phyloP scores from a whole-genome alignment of 1,140 invertebrate genomes.

The Mamestra configurata region DNA sequence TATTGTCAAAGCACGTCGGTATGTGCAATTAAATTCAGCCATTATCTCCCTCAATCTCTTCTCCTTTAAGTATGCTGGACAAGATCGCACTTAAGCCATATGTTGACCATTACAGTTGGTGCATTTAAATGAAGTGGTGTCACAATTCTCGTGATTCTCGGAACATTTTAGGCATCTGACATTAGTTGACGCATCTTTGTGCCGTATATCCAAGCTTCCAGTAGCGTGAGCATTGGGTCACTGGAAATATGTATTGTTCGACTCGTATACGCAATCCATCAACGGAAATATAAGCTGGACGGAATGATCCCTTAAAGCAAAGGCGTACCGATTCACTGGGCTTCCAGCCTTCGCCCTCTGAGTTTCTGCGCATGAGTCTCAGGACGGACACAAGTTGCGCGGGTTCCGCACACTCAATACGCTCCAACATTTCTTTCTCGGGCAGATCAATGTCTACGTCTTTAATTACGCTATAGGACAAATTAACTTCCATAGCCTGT shows the following conservation, averaged over 20 bases:
- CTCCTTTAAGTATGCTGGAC: conserved; percentile 41
- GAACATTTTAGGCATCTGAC: conserved; percentile 64
- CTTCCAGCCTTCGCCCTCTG: conserved; percentile 21
- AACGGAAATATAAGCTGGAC: conserved; percentile 51
- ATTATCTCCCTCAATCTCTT: no score
- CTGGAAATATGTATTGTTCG: conserved; percentile 61
- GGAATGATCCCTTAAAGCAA: conserved; percentile 51
- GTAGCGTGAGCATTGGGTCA: conserved; percentile 64
- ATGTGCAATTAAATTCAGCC: conserved; percentile 49
- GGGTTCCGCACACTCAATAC: neutral
- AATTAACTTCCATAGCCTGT: no score
- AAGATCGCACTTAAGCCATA: conserved; percentile 37
- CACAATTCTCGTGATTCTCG: conserved; percentile 58
- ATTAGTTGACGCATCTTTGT: conserved; percentile 53
- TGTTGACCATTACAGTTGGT: conserved; percentile 34
- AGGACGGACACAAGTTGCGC: neutral
- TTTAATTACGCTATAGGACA: conserved; percentile 55
- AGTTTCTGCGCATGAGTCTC: conserved; percentile 29
- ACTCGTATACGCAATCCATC: conserved; percentile 55
- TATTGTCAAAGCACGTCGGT: conserved; percentile 39
- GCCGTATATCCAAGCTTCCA: conserved; percentile 60
- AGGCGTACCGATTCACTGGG: conserved; percentile 51
- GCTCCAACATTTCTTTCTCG: conserved; percentile 41
- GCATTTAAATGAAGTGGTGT: conserved; percentile 51
- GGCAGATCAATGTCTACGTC: conserved; percentile 46